phyloP scores from a whole-genome alignment of 2,888 invertebrate genomes.

The Melieria picta region DNA sequence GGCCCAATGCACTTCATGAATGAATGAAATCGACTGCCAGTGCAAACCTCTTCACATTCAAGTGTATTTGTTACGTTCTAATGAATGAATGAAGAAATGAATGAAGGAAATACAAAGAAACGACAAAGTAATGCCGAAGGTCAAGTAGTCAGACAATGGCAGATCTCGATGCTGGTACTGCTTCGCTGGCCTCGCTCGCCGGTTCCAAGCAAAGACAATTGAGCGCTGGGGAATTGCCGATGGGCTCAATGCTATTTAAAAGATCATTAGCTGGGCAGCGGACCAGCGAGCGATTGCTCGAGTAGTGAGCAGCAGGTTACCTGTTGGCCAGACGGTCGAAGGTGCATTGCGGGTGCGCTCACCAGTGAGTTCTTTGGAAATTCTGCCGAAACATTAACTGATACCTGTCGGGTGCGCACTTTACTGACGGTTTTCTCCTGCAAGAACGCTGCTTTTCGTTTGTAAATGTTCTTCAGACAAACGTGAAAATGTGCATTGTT shows the following conservation, averaged over 20 bases:
- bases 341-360: conserved; percentile 13
- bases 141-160: conserved; percentile 41
- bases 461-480: neutral
- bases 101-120: conserved; percentile 15
- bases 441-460: neutral
- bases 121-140: conserved; percentile 38
- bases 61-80: conserved; percentile 36
- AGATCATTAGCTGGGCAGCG: conserved; percentile 57
- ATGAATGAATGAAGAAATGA: conserved; percentile 39
- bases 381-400: neutral
- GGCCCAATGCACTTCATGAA: conserved; percentile 16
- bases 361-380: conserved; percentile 22
- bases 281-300: too few relatives aligned
- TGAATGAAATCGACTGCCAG: conserved; percentile 2
- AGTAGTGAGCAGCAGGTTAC: too few relatives aligned
- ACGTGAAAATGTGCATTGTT: conserved; percentile 14
- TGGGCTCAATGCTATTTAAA: conserved; percentile 58
- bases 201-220: conserved; percentile 13
- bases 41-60: too few relatives aligned
- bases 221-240: conserved; percentile 51
- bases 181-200: neutral
- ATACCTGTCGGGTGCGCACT: too few relatives aligned
- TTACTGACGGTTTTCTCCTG: too few relatives aligned
- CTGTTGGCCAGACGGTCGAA: neutral
- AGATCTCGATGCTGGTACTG: conserved; percentile 21